Evolutionary conservation across 2,888 invertebrate genomes (phyloP).

Genomic region (Macroteleia sp.): DNA sequence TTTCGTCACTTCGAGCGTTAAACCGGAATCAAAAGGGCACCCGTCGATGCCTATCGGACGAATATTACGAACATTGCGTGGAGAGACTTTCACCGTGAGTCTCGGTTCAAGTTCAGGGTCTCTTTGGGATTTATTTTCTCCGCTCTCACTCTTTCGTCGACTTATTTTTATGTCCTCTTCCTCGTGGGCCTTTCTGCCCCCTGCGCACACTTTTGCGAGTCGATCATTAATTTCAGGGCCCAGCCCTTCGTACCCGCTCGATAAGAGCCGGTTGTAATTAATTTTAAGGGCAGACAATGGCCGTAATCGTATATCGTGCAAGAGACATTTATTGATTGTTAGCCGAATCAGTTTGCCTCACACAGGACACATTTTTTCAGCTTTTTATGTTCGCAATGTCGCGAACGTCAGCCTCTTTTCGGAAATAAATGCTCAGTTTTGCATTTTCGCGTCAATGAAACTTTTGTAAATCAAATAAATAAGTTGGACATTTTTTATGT

Average conservation of each 20-base stretch:
- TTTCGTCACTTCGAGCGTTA: constrained; percentile 32
- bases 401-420: constrained; percentile 3
- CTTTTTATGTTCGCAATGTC: constrained; percentile 15
- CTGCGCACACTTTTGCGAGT: constrained; percentile 5
- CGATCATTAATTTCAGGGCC: constrained; percentile 39
- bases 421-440: background rate
- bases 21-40: constrained; percentile 24
- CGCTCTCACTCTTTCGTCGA: constrained; percentile 36
- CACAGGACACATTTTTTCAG: constrained; percentile 31
- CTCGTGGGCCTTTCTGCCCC: background rate
- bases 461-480: background rate
- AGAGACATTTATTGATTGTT: constrained; percentile 54
- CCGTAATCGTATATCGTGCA: constrained; percentile 46
- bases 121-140: constrained; percentile 33
- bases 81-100: constrained; percentile 54
- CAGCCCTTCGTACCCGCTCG: constrained; percentile 20
- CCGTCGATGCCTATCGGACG: constrained; percentile 31
- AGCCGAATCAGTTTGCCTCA: constrained; percentile 25
- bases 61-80: constrained; percentile 40
- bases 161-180: constrained; percentile 27
- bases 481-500: too few species aligned
- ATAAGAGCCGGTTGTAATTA: constrained; percentile 31
- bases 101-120: constrained; percentile 60
- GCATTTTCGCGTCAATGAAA: background rate
- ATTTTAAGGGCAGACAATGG: constrained; percentile 50